These are phyloP conservation scores for Leptinotarsa rubiginosa DNA, from an alignment of 2,888 invertebrate genomes.

Conservation along the genomic window DNA sequence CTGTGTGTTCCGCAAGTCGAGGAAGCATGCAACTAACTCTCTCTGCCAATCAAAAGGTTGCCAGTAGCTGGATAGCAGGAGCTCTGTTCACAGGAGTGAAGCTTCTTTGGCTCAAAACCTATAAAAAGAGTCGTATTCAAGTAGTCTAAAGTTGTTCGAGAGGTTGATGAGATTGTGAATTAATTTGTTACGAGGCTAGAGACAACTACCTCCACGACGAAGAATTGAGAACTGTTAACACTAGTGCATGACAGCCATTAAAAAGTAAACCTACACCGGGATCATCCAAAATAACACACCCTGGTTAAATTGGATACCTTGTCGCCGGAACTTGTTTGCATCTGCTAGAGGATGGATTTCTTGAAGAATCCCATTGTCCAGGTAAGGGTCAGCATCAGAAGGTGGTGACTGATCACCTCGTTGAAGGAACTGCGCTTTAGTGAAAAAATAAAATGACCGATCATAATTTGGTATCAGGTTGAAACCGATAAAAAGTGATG, in stretches of 20 bases:
- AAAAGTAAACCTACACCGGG: slow-evolving; percentile 35
- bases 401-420: slow-evolving; percentile 64
- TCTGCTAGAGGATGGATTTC: slow-evolving; percentile 62
- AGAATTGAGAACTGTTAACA: slow-evolving; percentile 27
- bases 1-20: slow-evolving; percentile 93
- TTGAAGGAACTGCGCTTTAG: slow-evolving; percentile 54
- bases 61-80: slow-evolving; percentile 99
- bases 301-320: slow-evolving; percentile 52
- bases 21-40: slow-evolving; percentile 86
- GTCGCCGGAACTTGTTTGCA: slow-evolving; percentile 54
- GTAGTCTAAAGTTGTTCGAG: not conserved
- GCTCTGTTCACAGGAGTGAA: slow-evolving; percentile 91
- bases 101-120: slow-evolving; percentile 70
- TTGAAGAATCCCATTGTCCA: slow-evolving; percentile 52
- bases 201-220: slow-evolving; percentile 26
- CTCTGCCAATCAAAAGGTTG: slow-evolving; percentile 96
- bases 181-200: slow-evolving; percentile 3
- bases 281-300: slow-evolving; percentile 47
- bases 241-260: not conserved
- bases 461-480: no score
- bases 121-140: slow-evolving; percentile 20
- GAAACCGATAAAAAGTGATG: no score
- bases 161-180: not conserved
- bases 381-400: slow-evolving; percentile 55
- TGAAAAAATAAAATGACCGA: slow-evolving; percentile 24